Evolutionary conservation across 2,113 vertebrate genomes (phyloP).

Genomic region (Todiramphus saurophagus): DNA sequence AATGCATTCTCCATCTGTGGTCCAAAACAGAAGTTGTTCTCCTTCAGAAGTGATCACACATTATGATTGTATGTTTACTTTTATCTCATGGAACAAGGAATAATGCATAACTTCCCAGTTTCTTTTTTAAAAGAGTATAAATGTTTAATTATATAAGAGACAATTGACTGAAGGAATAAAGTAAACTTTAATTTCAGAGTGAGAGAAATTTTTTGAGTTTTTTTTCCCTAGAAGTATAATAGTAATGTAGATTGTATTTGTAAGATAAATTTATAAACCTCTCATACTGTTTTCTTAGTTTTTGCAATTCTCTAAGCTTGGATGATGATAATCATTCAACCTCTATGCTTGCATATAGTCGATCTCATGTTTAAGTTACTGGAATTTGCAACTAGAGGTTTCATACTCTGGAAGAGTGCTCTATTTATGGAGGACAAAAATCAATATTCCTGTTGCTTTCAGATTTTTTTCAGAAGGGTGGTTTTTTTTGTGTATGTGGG

Average conservation of each 20-base stretch:
- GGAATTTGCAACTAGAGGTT: not conserved
- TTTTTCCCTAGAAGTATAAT: not conserved
- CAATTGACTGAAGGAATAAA: not conserved
- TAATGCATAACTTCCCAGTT: not conserved
- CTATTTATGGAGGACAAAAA: not conserved
- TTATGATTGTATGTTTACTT: not conserved
- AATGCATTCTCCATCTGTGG: not conserved
- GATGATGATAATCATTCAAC: not conserved
- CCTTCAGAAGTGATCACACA: not conserved
- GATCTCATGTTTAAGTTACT: not conserved
- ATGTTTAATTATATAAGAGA: not conserved
- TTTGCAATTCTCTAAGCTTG: not conserved
- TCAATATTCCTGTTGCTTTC: not conserved
- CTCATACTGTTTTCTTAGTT: not conserved
- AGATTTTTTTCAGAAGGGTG: not conserved
- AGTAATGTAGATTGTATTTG: not conserved
- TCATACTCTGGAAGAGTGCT: not conserved
- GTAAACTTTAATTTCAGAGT: not conserved
- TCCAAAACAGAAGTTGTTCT: not conserved
- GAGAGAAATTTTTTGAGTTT: not conserved
- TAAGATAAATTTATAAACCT: not conserved
- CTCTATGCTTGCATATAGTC: not conserved
- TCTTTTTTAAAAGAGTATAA: not conserved
- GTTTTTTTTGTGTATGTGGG: too few species aligned
- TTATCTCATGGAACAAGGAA: not conserved